Evolutionary conservation across 2,888 invertebrate species (phyloP), one percentile per base, ranked within the genome.

Genomic region (Hoplodrina ambigua): DNA sequence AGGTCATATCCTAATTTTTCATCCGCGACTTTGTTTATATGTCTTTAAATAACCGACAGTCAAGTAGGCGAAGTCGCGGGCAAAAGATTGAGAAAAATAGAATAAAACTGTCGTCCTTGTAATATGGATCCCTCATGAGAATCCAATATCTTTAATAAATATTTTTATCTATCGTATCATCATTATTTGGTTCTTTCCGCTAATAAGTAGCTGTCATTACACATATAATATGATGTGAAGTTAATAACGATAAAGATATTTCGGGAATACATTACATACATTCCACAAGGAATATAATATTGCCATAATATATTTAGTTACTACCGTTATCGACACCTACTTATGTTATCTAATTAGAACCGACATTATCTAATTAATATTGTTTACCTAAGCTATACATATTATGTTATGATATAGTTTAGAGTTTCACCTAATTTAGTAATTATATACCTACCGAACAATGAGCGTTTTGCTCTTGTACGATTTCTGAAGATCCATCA

Each of bases 331-430:
- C 59, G 50, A n/a, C 52, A 44, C 37, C 37, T 17, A 49, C 37
- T 49, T 53, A 78, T 61, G 41, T 57, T 53, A 41, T 72, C 20
- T 49, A 72, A 57, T 78, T 53, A 57, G 20, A 57, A 44, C 57
- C 62, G 41, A 57, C 52, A 44, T 41, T 49, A n/a, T 50, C 61
- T 78, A 33, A 61, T 46, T 46, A 46, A 17, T 17, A 6, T 71
- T 78, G 53, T 72, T 73, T 73, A 61, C 61, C 19, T 46, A 19
- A 49, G 41, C 8, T 70, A 76, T 20, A 50, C 44, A 37, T 59
- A 33, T 60, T 49, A 37, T 49, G 49, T 73, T 72, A 60, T 30
- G 46, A 62, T 58, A 68, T 11, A 30, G 53, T 57, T 71, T 49
- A 3, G 44, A 53, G 46, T 57, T 71, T 11, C 56, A 60, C 60